Percentiles rank a stretch among this genome's conserved stretches.
phyloP scores from a whole-genome alignment of 2,113 vertebrate species.

The Hiodon tergisus region DNA sequence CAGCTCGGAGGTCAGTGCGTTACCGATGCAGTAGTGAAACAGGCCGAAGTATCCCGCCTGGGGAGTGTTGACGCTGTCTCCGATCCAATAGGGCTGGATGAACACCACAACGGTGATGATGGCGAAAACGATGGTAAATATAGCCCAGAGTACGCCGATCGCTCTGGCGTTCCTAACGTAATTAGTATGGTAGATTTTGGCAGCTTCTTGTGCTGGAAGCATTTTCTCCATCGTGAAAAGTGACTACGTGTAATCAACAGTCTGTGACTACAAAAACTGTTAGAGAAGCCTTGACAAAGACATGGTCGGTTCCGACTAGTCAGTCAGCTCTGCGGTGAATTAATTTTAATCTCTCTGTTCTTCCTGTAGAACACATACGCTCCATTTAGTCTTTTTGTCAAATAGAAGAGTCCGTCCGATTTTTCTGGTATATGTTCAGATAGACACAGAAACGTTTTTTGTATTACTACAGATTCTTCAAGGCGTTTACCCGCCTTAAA shows the following conservation, averaged over 20 bases:
- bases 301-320: too few species aligned
- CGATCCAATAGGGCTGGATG: conserved; percentile 97
- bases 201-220: conserved; percentile 88
- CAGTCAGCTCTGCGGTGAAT: too few species aligned
- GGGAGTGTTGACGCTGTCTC: conserved; percentile 89
- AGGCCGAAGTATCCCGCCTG: conserved; percentile 95
- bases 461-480: too few species aligned
- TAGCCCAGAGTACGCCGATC: conserved; percentile 89
- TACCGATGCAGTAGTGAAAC: conserved; percentile 92
- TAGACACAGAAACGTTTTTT: too few species aligned
- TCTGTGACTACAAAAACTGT: too few species aligned
- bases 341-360: too few species aligned
- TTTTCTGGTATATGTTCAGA: too few species aligned
- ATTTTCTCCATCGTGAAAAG: conserved; percentile 66
- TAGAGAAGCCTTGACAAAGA: too few species aligned
- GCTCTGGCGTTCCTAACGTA: conserved; percentile 90
- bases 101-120: conserved; percentile 89
- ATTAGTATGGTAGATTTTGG: conserved; percentile 95
- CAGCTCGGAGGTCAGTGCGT: conserved; percentile 87
- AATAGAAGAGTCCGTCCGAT: too few species aligned
- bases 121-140: conserved; percentile 89
- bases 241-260: not conserved
- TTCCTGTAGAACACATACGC: too few species aligned
- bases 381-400: too few species aligned
- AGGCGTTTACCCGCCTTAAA: too few species aligned